Conservation (phyloP, 2,888 invertebrate genomes). For the Lycocerus yunnanus region DNA sequence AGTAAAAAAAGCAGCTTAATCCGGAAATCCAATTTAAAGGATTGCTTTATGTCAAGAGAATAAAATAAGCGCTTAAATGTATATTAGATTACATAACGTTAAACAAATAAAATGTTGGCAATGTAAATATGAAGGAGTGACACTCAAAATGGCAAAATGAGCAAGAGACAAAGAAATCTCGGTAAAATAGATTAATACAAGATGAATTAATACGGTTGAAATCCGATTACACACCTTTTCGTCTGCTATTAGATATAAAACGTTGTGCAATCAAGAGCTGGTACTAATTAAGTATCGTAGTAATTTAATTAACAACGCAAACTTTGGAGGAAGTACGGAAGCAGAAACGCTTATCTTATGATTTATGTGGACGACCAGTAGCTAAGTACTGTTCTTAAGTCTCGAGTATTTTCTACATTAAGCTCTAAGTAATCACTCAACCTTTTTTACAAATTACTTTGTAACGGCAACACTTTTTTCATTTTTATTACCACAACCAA, state of each 20-base stretch:
- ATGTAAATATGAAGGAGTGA: slow-evolving; percentile 5
- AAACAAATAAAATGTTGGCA: neutral
- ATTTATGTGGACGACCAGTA: slow-evolving; percentile 47
- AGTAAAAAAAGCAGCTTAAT: neutral
- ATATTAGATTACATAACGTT: neutral
- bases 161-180: slow-evolving; percentile 11
- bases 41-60: neutral
- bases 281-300: slow-evolving; percentile 47
- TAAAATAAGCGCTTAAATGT: neutral
- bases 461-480: slow-evolving; percentile 32
- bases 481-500: slow-evolving; percentile 1
- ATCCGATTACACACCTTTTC: slow-evolving; percentile 34
- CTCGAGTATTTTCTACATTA: slow-evolving; percentile 41
- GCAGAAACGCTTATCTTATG: slow-evolving; percentile 46
- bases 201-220: slow-evolving; percentile 34
- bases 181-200: slow-evolving; percentile 24
- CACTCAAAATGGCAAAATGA: slow-evolving; percentile 4
- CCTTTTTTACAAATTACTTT: slow-evolving; percentile 42
- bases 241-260: slow-evolving; percentile 32
- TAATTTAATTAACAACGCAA: slow-evolving; percentile 50
- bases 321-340: slow-evolving; percentile 43
- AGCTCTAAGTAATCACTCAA: slow-evolving; percentile 44
- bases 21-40: neutral
- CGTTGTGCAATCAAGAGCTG: slow-evolving; percentile 40
- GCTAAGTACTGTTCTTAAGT: slow-evolving; percentile 46